Evolutionary conservation across 1,140 invertebrate species (phyloP).

Genomic region (Globodera rostochiensis): DNA sequence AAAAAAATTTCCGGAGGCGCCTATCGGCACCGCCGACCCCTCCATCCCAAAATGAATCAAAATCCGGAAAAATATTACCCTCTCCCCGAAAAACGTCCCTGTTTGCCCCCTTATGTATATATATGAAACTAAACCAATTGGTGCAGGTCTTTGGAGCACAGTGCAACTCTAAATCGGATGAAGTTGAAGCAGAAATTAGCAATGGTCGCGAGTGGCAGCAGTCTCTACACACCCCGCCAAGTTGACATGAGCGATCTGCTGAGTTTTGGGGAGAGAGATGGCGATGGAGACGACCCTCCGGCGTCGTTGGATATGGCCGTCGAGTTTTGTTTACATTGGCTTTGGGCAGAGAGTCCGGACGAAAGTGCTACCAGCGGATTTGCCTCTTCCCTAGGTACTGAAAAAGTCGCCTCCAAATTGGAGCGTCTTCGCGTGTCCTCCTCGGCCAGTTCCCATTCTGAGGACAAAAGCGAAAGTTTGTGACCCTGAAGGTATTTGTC

Average conservation of each 20-base stretch:
- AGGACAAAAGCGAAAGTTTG: constrained; percentile 16
- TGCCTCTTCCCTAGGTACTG: constrained; percentile 12
- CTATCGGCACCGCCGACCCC: too few relatives aligned
- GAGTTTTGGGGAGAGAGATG: constrained; percentile 25
- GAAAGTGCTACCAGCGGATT: neutral
- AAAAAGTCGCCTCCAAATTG: constrained; percentile 20
- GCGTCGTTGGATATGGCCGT: constrained; percentile 25
- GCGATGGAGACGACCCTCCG: constrained; percentile 7
- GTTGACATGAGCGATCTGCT: constrained; percentile 21
- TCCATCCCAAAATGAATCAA: too few relatives aligned
- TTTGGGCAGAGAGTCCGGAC: constrained; percentile 23
- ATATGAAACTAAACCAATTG: neutral
- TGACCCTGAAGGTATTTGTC: neutral
- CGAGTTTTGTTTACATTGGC: constrained; percentile 37
- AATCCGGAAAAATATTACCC: too few relatives aligned
- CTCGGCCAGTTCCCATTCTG: constrained; percentile 25
- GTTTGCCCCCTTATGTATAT: too few relatives aligned
- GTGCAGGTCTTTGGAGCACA: constrained; percentile 19
- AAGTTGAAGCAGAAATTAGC: constrained; percentile 21
- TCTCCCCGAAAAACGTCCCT: too few relatives aligned
- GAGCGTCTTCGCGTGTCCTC: constrained; percentile 21
- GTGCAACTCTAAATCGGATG: constrained; percentile 24
- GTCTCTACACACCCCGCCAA: constrained; percentile 11
- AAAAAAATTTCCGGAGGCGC: too few relatives aligned
- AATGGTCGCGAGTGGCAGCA: constrained; percentile 17